These are phyloP conservation scores for Eilema sororculum DNA, from an alignment of 2,888 invertebrate genomes.

Conservation along the genomic window DNA sequence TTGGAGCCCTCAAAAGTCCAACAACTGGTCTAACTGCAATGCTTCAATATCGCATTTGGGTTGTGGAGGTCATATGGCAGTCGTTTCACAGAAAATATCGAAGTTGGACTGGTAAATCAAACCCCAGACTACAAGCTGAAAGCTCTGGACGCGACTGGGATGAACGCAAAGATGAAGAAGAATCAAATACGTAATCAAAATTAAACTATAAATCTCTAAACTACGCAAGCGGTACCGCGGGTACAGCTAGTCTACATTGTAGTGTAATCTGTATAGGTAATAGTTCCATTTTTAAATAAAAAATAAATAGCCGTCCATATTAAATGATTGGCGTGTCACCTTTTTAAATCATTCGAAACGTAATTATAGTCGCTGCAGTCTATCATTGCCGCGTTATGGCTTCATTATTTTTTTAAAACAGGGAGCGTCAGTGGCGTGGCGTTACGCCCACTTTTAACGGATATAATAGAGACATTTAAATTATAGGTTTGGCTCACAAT, in stretches of 20 bases:
- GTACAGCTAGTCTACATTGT: not conserved
- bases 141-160: too few relatives aligned
- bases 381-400: slow-evolving; percentile 56
- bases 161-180: too few relatives aligned
- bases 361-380: slow-evolving; percentile 56
- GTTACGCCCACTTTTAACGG: slow-evolving; percentile 72
- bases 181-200: too few relatives aligned
- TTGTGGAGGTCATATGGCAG: too few relatives aligned
- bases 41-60: too few relatives aligned
- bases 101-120: too few relatives aligned
- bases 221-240: not conserved
- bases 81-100: too few relatives aligned
- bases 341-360: slow-evolving; percentile 56
- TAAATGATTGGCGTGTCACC: slow-evolving; percentile 38
- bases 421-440: slow-evolving; percentile 53
- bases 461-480: slow-evolving; percentile 76
- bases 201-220: not conserved
- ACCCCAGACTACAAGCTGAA: too few relatives aligned
- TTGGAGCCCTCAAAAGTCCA: too few relatives aligned
- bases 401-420: slow-evolving; percentile 73
- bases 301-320: not conserved
- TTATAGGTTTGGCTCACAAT: slow-evolving; percentile 63
- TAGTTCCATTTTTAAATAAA: not conserved
- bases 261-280: not conserved
- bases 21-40: too few relatives aligned